These are phyloP conservation scores for Xenus cinereus DNA, from an alignment of 2,113 vertebrate genomes.

Conservation along the genomic window DNA sequence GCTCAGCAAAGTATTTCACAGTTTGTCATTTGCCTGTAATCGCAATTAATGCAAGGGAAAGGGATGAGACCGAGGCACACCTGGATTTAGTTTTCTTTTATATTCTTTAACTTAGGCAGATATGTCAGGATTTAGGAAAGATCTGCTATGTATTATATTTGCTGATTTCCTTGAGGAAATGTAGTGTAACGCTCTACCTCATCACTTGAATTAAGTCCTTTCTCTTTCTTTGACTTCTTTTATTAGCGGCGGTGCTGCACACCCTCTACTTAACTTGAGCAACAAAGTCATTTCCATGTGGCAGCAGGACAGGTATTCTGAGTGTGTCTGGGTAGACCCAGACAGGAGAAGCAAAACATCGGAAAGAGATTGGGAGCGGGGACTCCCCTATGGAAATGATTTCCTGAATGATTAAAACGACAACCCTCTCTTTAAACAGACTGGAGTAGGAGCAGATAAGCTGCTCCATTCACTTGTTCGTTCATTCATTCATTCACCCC, in stretches of 20 bases:
- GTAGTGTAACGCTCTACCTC: background rate
- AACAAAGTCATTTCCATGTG: constrained; percentile 7
- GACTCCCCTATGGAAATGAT: background rate
- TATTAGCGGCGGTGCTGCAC: background rate
- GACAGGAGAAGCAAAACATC: background rate
- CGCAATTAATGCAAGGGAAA: background rate
- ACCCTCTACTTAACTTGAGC: background rate
- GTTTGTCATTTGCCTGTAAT: background rate
- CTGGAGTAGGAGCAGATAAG: constrained; percentile 48
- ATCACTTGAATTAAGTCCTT: background rate
- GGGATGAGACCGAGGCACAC: background rate
- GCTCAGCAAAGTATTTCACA: constrained; percentile 6
- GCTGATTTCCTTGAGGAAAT: background rate
- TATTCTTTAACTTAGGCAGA: background rate
- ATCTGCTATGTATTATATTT: background rate
- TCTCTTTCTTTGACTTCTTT: background rate
- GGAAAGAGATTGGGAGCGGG: background rate
- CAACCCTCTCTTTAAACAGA: constrained; percentile 40
- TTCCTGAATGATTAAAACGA: constrained; percentile 39
- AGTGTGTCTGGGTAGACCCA: background rate
- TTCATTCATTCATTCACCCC: constrained; percentile 24
- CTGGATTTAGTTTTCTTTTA: background rate
- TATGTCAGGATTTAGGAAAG: background rate
- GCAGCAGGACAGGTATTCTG: background rate
- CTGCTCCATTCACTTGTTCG: constrained; percentile 63